A percentile compares a stretch with the other conserved stretches of the same genome.
phyloP scores from a whole-genome alignment of 1,140 invertebrate genomes.

The Drosophila kurseongensis region DNA sequence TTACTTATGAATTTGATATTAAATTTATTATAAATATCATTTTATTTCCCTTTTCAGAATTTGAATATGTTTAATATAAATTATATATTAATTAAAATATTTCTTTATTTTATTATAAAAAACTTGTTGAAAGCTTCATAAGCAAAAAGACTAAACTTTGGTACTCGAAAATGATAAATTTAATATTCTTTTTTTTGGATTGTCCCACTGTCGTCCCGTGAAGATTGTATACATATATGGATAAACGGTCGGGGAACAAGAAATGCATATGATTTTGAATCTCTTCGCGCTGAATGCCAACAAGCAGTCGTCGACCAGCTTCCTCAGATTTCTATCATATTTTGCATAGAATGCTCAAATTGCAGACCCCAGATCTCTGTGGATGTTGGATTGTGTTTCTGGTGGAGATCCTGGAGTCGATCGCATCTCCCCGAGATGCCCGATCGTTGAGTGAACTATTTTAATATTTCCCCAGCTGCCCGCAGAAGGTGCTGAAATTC shows the following conservation, averaged over 20 bases:
- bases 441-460: constrained; percentile 56
- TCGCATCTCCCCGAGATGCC: constrained; percentile 22
- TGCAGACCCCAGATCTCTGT: constrained; percentile 13
- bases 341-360: constrained; percentile 77
- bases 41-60: too few species aligned
- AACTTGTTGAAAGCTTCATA: too few species aligned
- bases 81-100: too few species aligned
- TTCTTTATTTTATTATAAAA: too few species aligned
- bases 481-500: constrained; percentile 56
- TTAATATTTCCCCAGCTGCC: constrained; percentile 65
- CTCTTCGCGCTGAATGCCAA: constrained; percentile 67
- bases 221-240: constrained; percentile 15
- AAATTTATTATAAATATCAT: too few species aligned
- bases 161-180: too few species aligned
- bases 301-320: constrained; percentile 11
- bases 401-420: constrained; percentile 11
- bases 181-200: too few species aligned
- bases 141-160: too few species aligned
- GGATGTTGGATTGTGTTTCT: constrained; percentile 2
- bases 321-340: constrained; percentile 75
- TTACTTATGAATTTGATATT: too few species aligned
- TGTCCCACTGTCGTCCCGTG: constrained; percentile 14
- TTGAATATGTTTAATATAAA: too few species aligned
- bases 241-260: constrained; percentile 11
- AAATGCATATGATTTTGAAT: constrained; percentile 72